phyloP scores from a whole-genome alignment of 2,113 vertebrate species.

The Neotoma lepida region DNA sequence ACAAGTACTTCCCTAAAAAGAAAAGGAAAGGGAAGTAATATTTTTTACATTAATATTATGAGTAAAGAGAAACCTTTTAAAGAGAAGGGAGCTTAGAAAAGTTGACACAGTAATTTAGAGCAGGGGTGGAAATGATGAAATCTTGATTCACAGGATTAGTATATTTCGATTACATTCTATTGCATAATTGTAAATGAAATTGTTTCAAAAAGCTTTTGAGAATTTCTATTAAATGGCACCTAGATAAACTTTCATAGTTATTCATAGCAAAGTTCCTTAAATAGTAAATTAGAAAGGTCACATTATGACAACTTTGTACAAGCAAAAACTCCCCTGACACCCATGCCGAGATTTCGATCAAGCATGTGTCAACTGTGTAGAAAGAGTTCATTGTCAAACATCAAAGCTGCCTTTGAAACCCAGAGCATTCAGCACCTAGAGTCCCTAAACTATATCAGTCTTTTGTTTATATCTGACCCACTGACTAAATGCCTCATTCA shows the following conservation, averaged over 20 bases:
- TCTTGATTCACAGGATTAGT: not conserved
- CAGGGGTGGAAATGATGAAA: not conserved
- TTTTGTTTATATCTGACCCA: conserved; percentile 46
- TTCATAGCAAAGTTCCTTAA: conserved; percentile 67
- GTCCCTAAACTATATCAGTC: not conserved
- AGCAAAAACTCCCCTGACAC: not conserved
- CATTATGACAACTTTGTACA: conserved; percentile 40
- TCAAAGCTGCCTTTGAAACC: conserved; percentile 20
- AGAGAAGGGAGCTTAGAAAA: not conserved
- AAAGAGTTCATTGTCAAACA: conserved; percentile 9
- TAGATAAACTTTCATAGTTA: conserved; percentile 56
- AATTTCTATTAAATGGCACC: conserved; percentile 63
- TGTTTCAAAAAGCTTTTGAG: conserved; percentile 59
- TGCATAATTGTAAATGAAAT: conserved; percentile 49
- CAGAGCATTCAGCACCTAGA: not conserved
- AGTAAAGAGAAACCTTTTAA: not conserved
- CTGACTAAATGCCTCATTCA: not conserved
- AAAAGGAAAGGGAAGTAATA: not conserved
- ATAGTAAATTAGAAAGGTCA: conserved; percentile 67
- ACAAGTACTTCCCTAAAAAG: not conserved
- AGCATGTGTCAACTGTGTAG: not conserved
- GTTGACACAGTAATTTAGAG: conserved; percentile 14
- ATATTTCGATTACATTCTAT: conserved; percentile 42
- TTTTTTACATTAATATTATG: not conserved
- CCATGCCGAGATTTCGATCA: conserved; percentile 29